phyloP scores from a whole-genome alignment of 2,113 vertebrate genomes.

The Budorcas taxicolor region DNA sequence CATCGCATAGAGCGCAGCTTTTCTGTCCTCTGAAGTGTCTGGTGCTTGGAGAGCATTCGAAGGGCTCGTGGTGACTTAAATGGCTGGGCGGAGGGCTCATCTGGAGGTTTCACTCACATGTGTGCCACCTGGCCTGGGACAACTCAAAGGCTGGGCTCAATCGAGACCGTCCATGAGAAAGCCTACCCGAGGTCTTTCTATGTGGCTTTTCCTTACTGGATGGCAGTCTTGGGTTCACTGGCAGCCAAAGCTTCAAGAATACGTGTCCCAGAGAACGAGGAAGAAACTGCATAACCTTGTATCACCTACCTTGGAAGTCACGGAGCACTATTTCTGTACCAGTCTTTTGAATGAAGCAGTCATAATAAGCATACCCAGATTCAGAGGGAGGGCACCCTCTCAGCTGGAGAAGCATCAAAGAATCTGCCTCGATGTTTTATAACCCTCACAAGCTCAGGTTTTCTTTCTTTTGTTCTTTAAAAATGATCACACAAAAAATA shows the following conservation, averaged over 20 bases:
- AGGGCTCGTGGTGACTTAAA: neutral
- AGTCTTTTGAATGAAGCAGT: neutral
- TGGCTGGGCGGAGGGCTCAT: neutral
- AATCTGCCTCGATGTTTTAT: neutral
- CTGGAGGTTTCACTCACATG: neutral
- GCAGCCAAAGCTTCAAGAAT: neutral
- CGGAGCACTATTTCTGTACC: neutral
- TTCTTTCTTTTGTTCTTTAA: neutral
- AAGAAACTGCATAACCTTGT: neutral
- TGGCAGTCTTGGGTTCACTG: neutral
- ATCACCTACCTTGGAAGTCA: neutral
- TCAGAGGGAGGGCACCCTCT: neutral
- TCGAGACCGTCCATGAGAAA: neutral
- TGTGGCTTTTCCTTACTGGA: neutral
- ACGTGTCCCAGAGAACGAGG: neutral
- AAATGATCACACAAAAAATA: neutral
- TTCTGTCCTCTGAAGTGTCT: neutral
- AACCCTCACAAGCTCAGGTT: neutral
- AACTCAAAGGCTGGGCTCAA: neutral
- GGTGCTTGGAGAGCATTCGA: neutral
- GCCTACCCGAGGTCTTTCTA: rapidly evolving
- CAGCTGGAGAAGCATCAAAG: neutral
- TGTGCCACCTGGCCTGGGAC: neutral
- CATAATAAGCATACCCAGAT: neutral
- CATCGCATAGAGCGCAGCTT: neutral